Base-by-base conservation (phyloP, 2,113 vertebrate species). In the Argyrosomus japonicus region DNA sequence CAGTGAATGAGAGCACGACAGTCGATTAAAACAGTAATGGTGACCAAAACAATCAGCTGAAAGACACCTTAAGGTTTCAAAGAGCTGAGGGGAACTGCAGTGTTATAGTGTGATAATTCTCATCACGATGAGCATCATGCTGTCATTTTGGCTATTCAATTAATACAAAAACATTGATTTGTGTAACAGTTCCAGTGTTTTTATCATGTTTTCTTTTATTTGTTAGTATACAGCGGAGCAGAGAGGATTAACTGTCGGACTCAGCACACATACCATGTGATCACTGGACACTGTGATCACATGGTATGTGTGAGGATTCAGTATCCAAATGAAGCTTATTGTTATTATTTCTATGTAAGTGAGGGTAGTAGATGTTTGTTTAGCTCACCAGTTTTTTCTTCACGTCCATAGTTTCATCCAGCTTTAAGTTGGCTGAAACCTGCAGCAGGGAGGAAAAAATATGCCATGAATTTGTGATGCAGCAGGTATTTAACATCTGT, bases 361-460 rank as follows among this genome's bases (percentile, higher is more conserved):
- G 18, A 40, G 47, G 11, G 5, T 6, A 21, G 5, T 12, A 32
- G n/a, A 29, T 70, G 10, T 40, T 50, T 43, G 5, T 68, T 62
- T 6, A 27, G 73, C 97, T 96, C 69, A 99, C 98, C 96, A 99
- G 93, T 58, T 98, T 95, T 91, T 97, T 99, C 92, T 99, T 99
- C 88, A 98, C 96, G 69, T 98, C 97, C 87, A 96, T 95, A 74
- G 93, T 97, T 93, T 99, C 98, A 3, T 95, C 95, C 78, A 99
- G 95, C 92, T 99, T 99, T 85, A 99, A 88, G 88, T 99, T 98
- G 78, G 97, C 97, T 54, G 98, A 99, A 70, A 99, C 97, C 98
- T 99, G 81, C 53, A 84, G 58, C 4, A 83, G 51, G 57, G 15
- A 80, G 10, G 13, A 57, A 62, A 60, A 29, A 23, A 29, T 0